Evolutionary conservation across 2,888 invertebrate genomes (phyloP).

Genomic region (Caenorhabditis doughertyi): DNA sequence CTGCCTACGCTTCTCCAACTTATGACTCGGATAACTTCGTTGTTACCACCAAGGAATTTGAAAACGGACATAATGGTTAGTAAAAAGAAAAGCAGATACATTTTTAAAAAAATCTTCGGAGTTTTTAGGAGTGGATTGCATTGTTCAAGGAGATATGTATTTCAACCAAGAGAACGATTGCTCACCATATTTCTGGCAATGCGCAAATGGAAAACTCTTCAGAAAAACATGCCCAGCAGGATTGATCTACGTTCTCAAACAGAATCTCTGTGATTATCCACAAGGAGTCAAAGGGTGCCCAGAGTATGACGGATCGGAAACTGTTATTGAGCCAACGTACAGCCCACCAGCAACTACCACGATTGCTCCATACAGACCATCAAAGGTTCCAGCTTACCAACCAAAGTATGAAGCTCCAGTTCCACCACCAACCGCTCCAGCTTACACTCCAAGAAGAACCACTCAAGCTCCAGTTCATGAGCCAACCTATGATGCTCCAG

Average conservation of each 20-base stretch:
- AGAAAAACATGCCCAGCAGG: slow-evolving; percentile 65
- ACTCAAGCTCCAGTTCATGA: background rate
- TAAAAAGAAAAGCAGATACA: background rate
- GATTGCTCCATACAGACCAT: slow-evolving; percentile 7
- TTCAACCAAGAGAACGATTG: slow-evolving; percentile 45
- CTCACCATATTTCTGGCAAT: slow-evolving; percentile 65
- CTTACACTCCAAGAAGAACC: background rate
- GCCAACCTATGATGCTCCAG: background rate
- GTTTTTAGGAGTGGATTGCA: slow-evolving; percentile 56
- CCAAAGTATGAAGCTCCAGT: slow-evolving; percentile 1
- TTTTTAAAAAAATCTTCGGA: background rate
- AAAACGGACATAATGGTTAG: slow-evolving; percentile 12
- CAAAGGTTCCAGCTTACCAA: background rate
- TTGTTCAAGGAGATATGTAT: slow-evolving; percentile 40
- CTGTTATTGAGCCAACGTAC: slow-evolving; percentile 48
- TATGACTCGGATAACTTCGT: slow-evolving; percentile 25
- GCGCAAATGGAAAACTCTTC: slow-evolving; percentile 64
- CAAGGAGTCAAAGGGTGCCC: slow-evolving; percentile 54
- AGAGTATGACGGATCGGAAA: slow-evolving; percentile 48
- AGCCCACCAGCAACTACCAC: slow-evolving; percentile 23
- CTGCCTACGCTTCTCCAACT: slow-evolving; percentile 29
- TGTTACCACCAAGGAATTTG: slow-evolving; percentile 42
- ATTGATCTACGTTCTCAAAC: slow-evolving; percentile 62
- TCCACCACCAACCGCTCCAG: slow-evolving; percentile 17
- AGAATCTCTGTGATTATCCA: slow-evolving; percentile 63